Evolutionary conservation across 2,113 vertebrate species (phyloP).

Genomic region (Antechinus stuartii): DNA sequence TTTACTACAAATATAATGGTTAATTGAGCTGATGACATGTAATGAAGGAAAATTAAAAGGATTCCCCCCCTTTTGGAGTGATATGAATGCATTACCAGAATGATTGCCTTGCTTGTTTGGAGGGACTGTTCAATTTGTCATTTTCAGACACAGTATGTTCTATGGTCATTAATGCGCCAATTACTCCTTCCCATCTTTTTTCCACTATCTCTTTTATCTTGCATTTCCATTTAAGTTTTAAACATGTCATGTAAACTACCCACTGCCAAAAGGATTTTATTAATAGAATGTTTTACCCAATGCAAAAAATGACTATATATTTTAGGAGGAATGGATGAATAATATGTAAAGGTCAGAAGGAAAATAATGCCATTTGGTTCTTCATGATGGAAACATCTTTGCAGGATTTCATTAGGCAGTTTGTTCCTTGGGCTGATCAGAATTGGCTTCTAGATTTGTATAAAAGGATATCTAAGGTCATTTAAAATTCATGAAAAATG

Average conservation of each 20-base stretch:
- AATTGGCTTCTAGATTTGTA: neutral
- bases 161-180: constrained; percentile 65
- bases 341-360: neutral
- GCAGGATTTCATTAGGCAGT: neutral
- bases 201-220: constrained; percentile 47
- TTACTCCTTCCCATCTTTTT: constrained; percentile 56
- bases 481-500: neutral
- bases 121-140: constrained; percentile 76
- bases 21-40: constrained; percentile 87
- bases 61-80: constrained; percentile 66
- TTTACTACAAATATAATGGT: constrained; percentile 85
- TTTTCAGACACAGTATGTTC: constrained; percentile 65
- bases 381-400: neutral
- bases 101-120: constrained; percentile 73
- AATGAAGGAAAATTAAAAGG: constrained; percentile 86
- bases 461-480: neutral
- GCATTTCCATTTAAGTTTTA: constrained; percentile 70
- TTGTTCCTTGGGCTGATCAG: neutral
- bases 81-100: constrained; percentile 74
- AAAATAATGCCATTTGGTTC: neutral
- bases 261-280: neutral
- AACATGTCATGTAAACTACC: constrained; percentile 52
- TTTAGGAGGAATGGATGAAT: neutral
- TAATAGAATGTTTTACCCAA: neutral
- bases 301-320: neutral